These are phyloP conservation scores for Entomyzon cyanotis DNA, from an alignment of 2,113 vertebrate species.

Conservation along the genomic window DNA sequence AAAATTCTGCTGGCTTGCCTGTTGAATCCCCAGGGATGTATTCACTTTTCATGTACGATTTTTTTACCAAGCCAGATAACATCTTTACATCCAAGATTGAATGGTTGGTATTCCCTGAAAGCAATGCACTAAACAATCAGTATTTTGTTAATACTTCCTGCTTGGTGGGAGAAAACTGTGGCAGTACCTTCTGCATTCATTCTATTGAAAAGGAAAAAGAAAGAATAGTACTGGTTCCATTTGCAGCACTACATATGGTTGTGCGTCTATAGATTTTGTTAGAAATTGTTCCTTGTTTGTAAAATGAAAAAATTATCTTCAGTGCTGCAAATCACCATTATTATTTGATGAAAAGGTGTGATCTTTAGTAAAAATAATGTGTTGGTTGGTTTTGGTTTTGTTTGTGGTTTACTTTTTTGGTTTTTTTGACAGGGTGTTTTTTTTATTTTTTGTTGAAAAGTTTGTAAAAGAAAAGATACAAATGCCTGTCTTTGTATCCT, in stretches of 20 bases:
- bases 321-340: background rate
- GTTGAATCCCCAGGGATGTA: background rate
- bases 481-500: background rate
- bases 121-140: background rate
- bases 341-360: background rate
- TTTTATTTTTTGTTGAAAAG: background rate
- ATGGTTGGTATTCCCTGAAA: constrained; percentile 15
- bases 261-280: background rate
- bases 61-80: constrained; percentile 2
- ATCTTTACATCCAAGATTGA: background rate
- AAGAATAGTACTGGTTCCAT: background rate
- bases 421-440: background rate
- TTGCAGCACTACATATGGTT: background rate
- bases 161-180: background rate
- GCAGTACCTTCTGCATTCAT: background rate
- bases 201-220: background rate
- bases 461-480: background rate
- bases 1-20: background rate
- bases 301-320: background rate
- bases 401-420: background rate
- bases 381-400: background rate
- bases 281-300: background rate
- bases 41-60: background rate
- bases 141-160: background rate
- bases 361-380: background rate